Base-by-base conservation (phyloP, 2,113 vertebrate species). In the Cebidichthys violaceus region DNA sequence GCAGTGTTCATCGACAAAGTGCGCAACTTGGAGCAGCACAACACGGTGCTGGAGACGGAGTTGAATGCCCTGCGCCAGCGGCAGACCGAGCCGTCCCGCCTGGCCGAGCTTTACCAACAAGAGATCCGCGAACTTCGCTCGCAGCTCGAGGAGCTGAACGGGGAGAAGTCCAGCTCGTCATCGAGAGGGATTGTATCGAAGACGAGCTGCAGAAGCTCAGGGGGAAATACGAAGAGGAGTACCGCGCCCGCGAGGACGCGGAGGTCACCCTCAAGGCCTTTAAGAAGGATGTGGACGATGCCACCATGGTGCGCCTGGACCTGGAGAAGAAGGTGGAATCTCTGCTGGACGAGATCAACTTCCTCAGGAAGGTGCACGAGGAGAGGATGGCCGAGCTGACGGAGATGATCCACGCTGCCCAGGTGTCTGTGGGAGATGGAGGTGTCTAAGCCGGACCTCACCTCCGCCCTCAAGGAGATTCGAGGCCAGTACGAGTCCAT, bases 1-100 rank as follows among this genome's bases (percentile, higher is more conserved):
- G 97, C 96, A 0, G 96, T 96, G 92, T 98, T 97, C 92, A 97
- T 98, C 82, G 96, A 97, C n/a, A 97, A 96, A 81, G 97, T 97
- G 89, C 97, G 95, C 85, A 96, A 96, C 93, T 94, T 97, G 91
- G 97, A 97, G 93, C 97, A 97, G 89, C 96, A 96, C 78, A 97
- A 97, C 92, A 95, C 96, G 65, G 95, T 95, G 41, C 90, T 97
- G 86, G 96, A 97, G 92, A 94, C 96, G 37, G 97, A 97, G 92
- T 75, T 98, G 91, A 78, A 83, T 0, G 91, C 95, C 13, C 90
- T 97, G 90, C 95, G 97, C 70, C 96, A 96, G 94, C 92, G 95
- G 83, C 96, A 96, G 81, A 78, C 93, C 6, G 97, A 98, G 81
- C 96, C 97, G 9, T 96, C 95, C 84, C 96, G 96, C 64, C 88